Evolutionary conservation across 2,888 invertebrate species (phyloP), one percentile per base, ranked within the genome.

Genomic region (Cataglyphis altisquamis): DNA sequence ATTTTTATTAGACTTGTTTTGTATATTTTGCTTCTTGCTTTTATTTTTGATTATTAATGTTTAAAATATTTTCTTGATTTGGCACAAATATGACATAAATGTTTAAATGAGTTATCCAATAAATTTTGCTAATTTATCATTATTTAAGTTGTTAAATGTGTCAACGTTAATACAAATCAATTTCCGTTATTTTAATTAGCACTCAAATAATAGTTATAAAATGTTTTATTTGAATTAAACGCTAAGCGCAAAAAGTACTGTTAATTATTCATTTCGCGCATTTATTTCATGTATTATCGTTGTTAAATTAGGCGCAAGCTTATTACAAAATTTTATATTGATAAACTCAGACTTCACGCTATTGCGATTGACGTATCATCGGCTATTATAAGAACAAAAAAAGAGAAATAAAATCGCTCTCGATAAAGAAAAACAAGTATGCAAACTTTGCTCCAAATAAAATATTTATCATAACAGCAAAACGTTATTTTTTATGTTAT

Each of bases 311-410:
- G 0, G 5, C n/a, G n/a, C 29, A n/a, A 41, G 4, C 2, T 21
- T 63, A n/a, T 60, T 45, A 74, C 32, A 25, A 62, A 60, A 32
- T 64, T 77, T 15, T 67, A 67, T 55, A 57, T 32, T 10, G 6
- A 78, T 68, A 18, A 18, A 9, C 32, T 78, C 15, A 1, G 3
- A 0, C 45, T 45, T 6, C 0, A 0, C 12, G 15, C 10, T 15
- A 9, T 57, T 78, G 15, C 66, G 15, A 77, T 39, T 55, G 55
- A 68, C 29, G 10, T 78, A 41, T 78, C n/a, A 21, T 32, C n/a
- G 18, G 32, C 32, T 8, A 9, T 64, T 15, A 36, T 36, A 45
- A 66, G 25, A 77, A 66, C 25, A 52, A 1, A 48, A 48, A 48
- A 5, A 66, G 4, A 1, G 1, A 12, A 52, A 55, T 29, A 67